Evolutionary conservation across 2,797 vertebrate species (phyloP).

Genomic region (Lophura swinhoii): DNA sequence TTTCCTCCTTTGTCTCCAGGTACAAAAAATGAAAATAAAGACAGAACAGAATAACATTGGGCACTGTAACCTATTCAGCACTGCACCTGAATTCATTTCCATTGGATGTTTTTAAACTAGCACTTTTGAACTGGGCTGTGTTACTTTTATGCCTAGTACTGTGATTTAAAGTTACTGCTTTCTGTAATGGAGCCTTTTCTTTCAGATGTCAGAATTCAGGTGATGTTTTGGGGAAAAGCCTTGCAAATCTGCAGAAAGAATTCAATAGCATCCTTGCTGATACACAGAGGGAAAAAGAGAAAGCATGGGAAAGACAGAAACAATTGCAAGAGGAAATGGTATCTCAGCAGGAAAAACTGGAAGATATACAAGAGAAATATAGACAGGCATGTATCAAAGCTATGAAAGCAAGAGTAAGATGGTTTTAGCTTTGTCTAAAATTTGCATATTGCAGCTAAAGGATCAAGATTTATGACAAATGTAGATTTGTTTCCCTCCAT

Average conservation of each 20-base stretch:
- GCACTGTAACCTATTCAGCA: fast-evolving
- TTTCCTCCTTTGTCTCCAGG: fast-evolving
- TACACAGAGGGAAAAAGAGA: constrained; percentile 77
- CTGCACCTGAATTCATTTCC: background rate
- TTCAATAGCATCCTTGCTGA: constrained; percentile 75
- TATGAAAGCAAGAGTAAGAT: constrained; percentile 66
- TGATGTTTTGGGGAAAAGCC: constrained; percentile 78
- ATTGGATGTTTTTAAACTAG: background rate
- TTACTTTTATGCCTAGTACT: background rate
- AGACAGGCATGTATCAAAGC: constrained; percentile 76
- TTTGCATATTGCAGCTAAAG: background rate
- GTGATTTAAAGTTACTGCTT: background rate
- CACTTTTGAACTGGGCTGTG: background rate
- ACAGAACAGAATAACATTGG: background rate
- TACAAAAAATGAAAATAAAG: background rate
- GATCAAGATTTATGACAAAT: background rate
- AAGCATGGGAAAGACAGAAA: constrained; percentile 75
- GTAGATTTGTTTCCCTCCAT: background rate
- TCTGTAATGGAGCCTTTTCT: background rate
- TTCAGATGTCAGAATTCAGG: constrained; percentile 70
- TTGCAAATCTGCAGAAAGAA: constrained; percentile 82
- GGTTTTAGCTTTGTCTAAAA: background rate
- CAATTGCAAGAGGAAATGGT: constrained; percentile 78
- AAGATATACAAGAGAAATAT: constrained; percentile 76
- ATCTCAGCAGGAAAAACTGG: constrained; percentile 79